Evolutionary conservation across 2,797 vertebrate genomes (phyloP).

Genomic region (Melanotaenia trifasciata): DNA sequence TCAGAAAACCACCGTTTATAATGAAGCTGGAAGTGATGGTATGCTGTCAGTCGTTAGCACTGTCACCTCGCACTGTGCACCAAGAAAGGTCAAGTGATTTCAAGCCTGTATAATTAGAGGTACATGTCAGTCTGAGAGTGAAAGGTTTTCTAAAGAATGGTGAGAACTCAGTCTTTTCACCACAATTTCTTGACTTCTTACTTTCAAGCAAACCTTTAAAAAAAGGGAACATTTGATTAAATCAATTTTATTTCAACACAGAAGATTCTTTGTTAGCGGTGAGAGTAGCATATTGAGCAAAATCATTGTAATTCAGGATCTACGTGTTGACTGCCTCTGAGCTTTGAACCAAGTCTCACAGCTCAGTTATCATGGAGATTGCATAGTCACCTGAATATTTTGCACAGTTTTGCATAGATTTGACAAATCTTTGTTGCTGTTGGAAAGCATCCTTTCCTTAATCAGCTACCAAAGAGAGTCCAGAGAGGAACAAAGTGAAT

Average conservation of each 20-base stretch:
- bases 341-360: conserved; percentile 1
- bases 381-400: neutral
- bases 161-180: neutral
- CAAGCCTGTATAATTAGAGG: conserved; percentile 24
- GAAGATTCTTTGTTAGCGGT: neutral
- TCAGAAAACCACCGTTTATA: neutral
- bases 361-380: conserved; percentile 5
- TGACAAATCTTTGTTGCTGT: neutral
- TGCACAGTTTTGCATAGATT: conserved; percentile 3
- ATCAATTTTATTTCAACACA: neutral
- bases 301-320: conserved; percentile 1
- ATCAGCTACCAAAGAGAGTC: neutral
- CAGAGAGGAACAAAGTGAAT: neutral
- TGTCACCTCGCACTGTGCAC: neutral
- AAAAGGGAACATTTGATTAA: neutral
- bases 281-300: neutral
- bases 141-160: conserved; percentile 11
- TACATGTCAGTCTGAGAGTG: conserved; percentile 6
- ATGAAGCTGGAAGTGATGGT: neutral
- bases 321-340: neutral
- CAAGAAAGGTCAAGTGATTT: conserved; percentile 18
- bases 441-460: conserved; percentile 1
- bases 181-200: neutral
- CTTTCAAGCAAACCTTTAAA: neutral
- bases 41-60: neutral